phyloP scores from a whole-genome alignment of 2,888 invertebrate genomes.

The Halocaridina rubra region DNA sequence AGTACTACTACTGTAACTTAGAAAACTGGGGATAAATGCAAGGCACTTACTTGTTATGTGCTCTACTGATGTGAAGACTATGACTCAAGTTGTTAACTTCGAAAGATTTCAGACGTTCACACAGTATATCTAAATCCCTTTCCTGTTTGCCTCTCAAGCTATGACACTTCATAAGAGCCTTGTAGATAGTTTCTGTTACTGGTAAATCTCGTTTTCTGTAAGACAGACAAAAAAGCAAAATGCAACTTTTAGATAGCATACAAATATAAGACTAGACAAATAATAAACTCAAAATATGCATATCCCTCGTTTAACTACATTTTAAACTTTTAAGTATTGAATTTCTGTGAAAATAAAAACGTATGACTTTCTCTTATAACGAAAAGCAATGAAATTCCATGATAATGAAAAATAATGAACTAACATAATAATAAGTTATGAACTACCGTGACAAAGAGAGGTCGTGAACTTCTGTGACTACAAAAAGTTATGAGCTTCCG shows the following conservation, averaged over 20 bases:
- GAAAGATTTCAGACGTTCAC: slow-evolving; percentile 34
- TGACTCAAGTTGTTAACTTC: slow-evolving; percentile 14
- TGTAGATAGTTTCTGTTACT: slow-evolving; percentile 36
- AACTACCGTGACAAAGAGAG: background rate
- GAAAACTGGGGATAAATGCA: too few relatives aligned
- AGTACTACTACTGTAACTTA: too few relatives aligned
- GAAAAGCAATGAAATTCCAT: background rate
- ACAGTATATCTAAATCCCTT: slow-evolving; percentile 16
- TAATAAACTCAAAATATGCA: too few relatives aligned
- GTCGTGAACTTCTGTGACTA: too few relatives aligned
- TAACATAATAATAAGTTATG: background rate
- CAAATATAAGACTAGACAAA: too few relatives aligned
- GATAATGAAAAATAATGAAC: background rate
- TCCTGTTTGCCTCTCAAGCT: slow-evolving; percentile 13
- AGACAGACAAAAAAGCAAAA: too few relatives aligned
- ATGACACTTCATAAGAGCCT: slow-evolving; percentile 40
- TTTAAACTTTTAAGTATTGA: too few relatives aligned
- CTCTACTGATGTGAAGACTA: background rate
- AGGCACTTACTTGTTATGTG: slow-evolving; percentile 34
- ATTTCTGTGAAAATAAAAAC: too few relatives aligned
- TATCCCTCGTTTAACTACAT: too few relatives aligned
- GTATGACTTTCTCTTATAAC: background rate
- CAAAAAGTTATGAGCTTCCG: background rate
- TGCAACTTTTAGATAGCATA: too few relatives aligned
- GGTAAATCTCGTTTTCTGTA: slow-evolving; percentile 38